Evolutionary conservation across 2,797 vertebrate genomes (phyloP).

Genomic region (Hydrocynus forskahlii): DNA sequence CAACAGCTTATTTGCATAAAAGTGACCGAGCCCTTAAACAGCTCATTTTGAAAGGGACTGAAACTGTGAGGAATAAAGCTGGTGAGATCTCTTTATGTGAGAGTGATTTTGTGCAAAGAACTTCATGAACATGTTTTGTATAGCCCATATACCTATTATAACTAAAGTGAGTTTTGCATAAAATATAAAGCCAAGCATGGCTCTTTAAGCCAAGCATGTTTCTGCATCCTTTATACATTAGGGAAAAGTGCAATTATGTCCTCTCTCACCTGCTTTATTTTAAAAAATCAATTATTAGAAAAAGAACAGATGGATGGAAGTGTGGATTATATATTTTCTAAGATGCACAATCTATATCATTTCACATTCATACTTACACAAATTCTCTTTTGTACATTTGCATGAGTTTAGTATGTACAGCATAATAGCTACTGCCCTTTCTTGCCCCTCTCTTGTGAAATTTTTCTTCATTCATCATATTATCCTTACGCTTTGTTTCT

Average conservation of each 20-base stretch:
- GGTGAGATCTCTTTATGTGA: no score
- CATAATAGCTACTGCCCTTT: neutral
- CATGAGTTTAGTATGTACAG: neutral
- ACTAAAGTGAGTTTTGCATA: no score
- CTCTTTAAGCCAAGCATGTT: neutral
- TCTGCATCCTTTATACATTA: neutral
- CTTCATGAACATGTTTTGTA: no score
- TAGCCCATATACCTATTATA: no score
- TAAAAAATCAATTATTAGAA: neutral
- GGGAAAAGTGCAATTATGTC: neutral
- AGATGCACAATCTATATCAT: neutral
- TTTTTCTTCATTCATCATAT: conserved; percentile 22
- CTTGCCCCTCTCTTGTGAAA: neutral
- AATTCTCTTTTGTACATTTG: neutral
- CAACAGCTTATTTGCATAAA: no score
- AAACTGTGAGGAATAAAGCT: no score
- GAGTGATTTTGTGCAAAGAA: no score
- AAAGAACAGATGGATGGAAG: neutral
- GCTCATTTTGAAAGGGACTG: no score
- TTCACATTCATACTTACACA: neutral
- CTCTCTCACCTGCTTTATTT: neutral
- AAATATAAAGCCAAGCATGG: no score
- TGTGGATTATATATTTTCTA: neutral
- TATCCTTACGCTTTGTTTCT: conserved; percentile 42
- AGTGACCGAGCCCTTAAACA: no score